Evolutionary conservation across 1,140 invertebrate species (phyloP), one percentile per base, ranked within the genome.

Genomic region (Drosophila yakuba): DNA sequence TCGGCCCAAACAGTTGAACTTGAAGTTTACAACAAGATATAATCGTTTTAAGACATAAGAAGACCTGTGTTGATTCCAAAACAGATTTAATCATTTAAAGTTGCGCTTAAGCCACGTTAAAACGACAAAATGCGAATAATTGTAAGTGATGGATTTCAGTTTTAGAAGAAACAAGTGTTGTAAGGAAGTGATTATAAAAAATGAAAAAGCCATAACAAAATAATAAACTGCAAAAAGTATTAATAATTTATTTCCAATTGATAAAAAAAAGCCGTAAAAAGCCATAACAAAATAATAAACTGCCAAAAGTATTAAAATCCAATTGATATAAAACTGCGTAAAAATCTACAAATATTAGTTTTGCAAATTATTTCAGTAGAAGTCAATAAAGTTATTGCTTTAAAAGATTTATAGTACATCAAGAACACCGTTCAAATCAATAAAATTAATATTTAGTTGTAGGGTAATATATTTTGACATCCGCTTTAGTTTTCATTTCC

Each of bases 81-180:
- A 85, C 66, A 75, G 47, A 77, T 25, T 54, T 50, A 83, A 81
- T 69, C 51, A 72, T 72, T 66, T 63, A 54, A 64, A 69, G 51
- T 52, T 38, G 44, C 58, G 23, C 64, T 67, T 28, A 56, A 57
- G 25, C 20, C 5, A 39, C 20, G 38, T 47, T 47, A 47, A 57
- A 54, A 52, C 28, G 23, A 64, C 44, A 60, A 86, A 78, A 89
- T 86, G 84, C 84, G 74, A 88, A 76, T 88, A 76, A 89, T 78
- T 74, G 84, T 88, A 64, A 89, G 80, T 89, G 71, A 67, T 78
- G 10, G 15, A 45, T 63, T 77, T 52, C 15, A 57, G 38, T 23
- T 28, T 38, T 23, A 38, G 15, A 71, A 41, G 4, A 17, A 55
- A 36, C 28, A 38, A 6, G 54, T 0, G 45, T 12, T 14, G n/a